Evolutionary conservation across 2,113 vertebrate species (phyloP), one percentile per base, ranked within the genome.

Genomic region (Tyto alba): DNA sequence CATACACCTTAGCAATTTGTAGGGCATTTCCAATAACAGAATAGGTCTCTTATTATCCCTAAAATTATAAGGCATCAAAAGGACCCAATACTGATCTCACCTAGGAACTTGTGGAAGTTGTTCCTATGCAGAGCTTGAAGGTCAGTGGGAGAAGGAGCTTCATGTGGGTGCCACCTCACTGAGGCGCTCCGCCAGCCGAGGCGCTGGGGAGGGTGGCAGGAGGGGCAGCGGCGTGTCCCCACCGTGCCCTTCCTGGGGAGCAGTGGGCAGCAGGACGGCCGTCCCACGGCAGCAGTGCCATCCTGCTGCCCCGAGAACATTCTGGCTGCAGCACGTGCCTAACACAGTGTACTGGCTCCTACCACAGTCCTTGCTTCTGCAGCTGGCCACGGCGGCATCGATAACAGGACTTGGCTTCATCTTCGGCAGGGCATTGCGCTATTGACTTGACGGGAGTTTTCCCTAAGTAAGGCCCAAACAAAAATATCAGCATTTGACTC

Each of bases 341-440:
- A 57, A 36, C 29, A 13, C 23, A 30, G 10, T 7, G 5, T 11
- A 0, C 8, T 27, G 47, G 50, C 47, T 88, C 62, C 32, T 32
- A 2, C 77, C 34, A 12, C 79, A 40, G 29, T 13, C 21, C 38
- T 71, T 1, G 1, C 38, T 40, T 8, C 36, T 62, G 59, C 0
- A 0, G 0, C 1, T 56, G 36, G 34, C 68, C 64, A 2, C 2
- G 2, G 76, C 13, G 66, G 41, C 45, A 13, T 0, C 3, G 32
- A 9, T 64, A 43, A 53, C 7, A 7, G 26, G 26, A 12, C 23
- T 78, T 45, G 19, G 47, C 32, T 27, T 64, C 19, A 36, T 8
- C 43, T 23, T 2, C 3, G 13, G 43, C 43, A 40, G n/a, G 56
- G 10, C 63, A 4, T 27, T 29, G 10, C 50, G 7, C 41, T 50